A percentile compares a stretch with the other conserved stretches of the same genome.
Conservation (phyloP, 2,888 invertebrate genomes). For the Teleiodes luculella region DNA sequence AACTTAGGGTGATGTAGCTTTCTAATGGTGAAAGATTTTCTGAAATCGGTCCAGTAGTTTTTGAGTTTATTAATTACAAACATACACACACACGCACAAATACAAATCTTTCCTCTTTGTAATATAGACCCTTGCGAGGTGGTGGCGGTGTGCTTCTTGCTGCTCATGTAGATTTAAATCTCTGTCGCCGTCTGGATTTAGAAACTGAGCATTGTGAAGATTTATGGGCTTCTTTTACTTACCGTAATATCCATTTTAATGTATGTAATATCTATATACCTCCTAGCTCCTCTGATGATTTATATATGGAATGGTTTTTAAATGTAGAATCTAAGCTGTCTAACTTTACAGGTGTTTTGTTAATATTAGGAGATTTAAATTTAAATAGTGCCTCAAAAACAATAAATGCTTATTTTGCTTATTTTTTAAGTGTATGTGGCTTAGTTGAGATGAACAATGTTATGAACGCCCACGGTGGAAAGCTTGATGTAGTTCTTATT, state of each 20-base stretch:
- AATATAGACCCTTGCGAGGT: constrained; percentile 14
- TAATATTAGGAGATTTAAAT: background rate
- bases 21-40: no score
- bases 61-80: no score
- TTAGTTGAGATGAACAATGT: background rate
- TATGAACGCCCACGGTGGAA: background rate
- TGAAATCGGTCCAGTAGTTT: no score
- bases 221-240: constrained; percentile 16
- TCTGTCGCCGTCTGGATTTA: constrained; percentile 11
- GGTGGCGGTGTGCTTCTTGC: constrained; percentile 17
- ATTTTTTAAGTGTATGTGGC: background rate
- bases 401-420: background rate
- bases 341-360: background rate
- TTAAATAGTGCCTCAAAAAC: background rate
- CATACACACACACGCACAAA: no score
- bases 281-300: background rate
- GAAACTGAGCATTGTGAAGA: constrained; percentile 22
- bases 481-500: background rate
- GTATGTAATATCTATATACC: constrained; percentile 20
- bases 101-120: no score
- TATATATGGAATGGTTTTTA: background rate
- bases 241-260: background rate
- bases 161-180: constrained; percentile 9
- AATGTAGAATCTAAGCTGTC: background rate
- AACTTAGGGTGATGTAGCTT: no score